Base-by-base conservation (phyloP, 1,140 invertebrate genomes). In the Epicauta chinensis region DNA sequence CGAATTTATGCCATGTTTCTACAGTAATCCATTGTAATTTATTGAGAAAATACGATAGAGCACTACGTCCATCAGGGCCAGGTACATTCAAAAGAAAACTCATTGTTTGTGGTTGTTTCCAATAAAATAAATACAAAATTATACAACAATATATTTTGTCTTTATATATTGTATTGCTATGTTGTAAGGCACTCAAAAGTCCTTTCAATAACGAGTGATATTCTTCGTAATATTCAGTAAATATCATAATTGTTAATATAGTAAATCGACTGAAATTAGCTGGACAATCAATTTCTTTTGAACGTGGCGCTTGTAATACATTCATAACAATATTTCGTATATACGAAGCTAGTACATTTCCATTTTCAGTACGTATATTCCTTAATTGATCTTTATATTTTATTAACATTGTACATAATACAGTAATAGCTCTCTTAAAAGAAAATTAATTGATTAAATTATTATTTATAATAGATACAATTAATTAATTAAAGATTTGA, bases 121-220 rank as follows among this genome's bases (percentile, higher is more conserved):
- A 47, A 5, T 17, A 37, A 12, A 47, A 47, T 37, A 47, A 38
- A 13, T 47, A 47, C 16, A 37, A 34, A n/a, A 47, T 38, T 37
- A 47, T 47, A 38, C 36, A 47, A 12, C 45, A 47, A 11, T 47
- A 47, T 15, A 34, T 47, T 38, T 47, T 37, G n/a, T 38, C 16
- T 16, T 16, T 34, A 3, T 47, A 17, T 23, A 12, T 16, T 12
- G 16, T 29, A 13, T 37, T 16, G 2, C 32, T 36, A n/a, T 37
- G 4, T 37, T 47, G 45, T 4, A 47, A 23, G n/a, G 45, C 45
- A 38, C 45, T 47, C 4, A 47, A 13, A 11, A 47, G 45, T 12
- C 17, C 34, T 17, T 47, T 47, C 10, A 47, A 17, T n/a, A 37
- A 38, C 13, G 45, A 34, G 17, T 46, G 34, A 23, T 23, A 7